Conservation (phyloP, 2,797 vertebrate species). For the Typhlichthys eigenmanni region DNA sequence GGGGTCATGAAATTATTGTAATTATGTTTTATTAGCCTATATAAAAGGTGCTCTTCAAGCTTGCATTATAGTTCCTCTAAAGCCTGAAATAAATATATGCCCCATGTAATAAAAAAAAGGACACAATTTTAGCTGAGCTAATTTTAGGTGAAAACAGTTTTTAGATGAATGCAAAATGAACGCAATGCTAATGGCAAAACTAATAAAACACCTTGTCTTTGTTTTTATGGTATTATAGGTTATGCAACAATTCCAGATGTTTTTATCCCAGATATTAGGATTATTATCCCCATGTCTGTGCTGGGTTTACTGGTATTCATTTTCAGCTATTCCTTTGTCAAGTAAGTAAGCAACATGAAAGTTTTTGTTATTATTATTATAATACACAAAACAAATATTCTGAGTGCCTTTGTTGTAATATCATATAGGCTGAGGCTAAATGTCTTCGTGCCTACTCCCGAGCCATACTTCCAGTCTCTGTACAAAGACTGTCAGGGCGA, state of each 20-base stretch:
- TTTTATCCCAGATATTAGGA: neutral
- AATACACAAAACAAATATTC: neutral
- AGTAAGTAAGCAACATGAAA: conserved; percentile 40
- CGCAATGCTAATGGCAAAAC: neutral
- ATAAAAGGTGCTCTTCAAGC: neutral
- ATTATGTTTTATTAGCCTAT: neutral
- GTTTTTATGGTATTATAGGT: conserved; percentile 16
- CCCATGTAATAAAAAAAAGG: too few relatives aligned
- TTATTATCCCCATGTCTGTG: conserved; percentile 35
- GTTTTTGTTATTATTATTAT: neutral
- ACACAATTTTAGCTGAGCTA: too few relatives aligned
- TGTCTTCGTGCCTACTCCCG: conserved; percentile 69
- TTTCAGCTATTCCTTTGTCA: conserved; percentile 45
- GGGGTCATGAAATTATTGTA: too few relatives aligned
- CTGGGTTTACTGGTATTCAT: conserved; percentile 24
- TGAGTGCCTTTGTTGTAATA: neutral
- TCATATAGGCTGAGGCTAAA: conserved; percentile 55
- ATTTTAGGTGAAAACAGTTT: too few relatives aligned
- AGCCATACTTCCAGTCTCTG: conserved; percentile 65
- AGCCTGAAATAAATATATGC: too few relatives aligned
- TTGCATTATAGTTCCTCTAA: neutral
- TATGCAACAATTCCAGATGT: accelerated
- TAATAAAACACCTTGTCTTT: conserved; percentile 1
- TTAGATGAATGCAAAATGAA: too few relatives aligned
- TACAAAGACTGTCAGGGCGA: conserved; percentile 69